Evolutionary conservation across 2,113 vertebrate species (phyloP).

Genomic region (Clarias gariepinus): DNA sequence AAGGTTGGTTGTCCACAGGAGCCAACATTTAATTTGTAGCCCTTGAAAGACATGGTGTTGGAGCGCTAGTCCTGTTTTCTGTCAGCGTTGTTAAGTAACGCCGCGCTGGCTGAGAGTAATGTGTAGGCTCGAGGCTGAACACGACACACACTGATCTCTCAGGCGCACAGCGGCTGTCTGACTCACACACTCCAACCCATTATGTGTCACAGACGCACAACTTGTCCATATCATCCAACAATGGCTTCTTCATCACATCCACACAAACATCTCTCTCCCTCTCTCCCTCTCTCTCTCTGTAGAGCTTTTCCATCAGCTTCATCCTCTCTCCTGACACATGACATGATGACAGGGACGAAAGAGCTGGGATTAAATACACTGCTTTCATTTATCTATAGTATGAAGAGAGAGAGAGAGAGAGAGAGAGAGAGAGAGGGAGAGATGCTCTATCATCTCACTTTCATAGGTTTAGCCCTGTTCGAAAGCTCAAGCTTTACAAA

Average conservation of each 20-base stretch:
- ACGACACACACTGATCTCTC: conserved; percentile 40
- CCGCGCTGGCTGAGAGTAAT: conserved; percentile 30
- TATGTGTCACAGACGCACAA: conserved; percentile 39
- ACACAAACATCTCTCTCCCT: background rate
- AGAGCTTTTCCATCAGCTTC: conserved; percentile 11
- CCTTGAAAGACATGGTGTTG: conserved; percentile 19
- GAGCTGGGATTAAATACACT: background rate
- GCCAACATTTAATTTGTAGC: background rate
- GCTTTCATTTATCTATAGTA: background rate
- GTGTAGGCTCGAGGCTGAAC: conserved; percentile 41
- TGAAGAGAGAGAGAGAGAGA: background rate
- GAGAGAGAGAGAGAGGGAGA: background rate
- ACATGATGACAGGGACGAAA: background rate
- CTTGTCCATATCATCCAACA: conserved; percentile 41
- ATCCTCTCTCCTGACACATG: conserved; percentile 19
- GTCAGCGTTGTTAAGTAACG: conserved; percentile 34
- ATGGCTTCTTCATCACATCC: conserved; percentile 33
- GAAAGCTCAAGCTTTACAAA: background rate
- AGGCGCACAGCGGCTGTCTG: conserved; percentile 44
- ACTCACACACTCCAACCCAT: conserved; percentile 48
- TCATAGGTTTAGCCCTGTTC: background rate
- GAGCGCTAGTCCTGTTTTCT: conserved; percentile 11
- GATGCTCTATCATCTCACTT: background rate
- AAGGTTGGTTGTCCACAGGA: conserved; percentile 1
- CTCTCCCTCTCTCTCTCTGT: background rate